phyloP scores from a whole-genome alignment of 2,113 vertebrate species.

The Embiotoca jacksoni region DNA sequence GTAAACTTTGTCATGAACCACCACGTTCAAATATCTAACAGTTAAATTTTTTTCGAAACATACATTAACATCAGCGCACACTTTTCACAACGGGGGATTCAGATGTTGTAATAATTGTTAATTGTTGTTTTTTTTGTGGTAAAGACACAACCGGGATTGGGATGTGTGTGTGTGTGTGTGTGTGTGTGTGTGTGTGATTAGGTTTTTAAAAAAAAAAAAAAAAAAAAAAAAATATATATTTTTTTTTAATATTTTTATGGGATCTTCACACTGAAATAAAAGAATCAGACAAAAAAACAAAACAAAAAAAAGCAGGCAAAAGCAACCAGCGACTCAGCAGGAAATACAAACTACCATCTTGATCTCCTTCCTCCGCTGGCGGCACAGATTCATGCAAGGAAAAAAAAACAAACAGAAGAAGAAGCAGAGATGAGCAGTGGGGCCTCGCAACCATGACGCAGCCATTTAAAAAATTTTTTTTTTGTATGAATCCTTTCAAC shows the following conservation, averaged over 20 bases:
- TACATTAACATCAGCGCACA: conserved; percentile 38
- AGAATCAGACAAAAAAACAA: conserved; percentile 36
- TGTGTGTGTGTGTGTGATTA: conserved; percentile 47
- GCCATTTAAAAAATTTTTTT: no score
- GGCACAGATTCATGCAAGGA: conserved; percentile 79
- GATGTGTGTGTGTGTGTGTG: conserved; percentile 6
- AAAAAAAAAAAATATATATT: no score
- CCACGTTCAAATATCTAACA: conserved; percentile 28
- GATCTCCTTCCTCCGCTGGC: conserved; percentile 81
- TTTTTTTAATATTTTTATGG: conserved; percentile 4
- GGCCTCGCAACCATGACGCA: conserved; percentile 43
- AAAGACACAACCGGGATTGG: conserved; percentile 33
- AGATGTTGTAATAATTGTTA: conserved; percentile 61
- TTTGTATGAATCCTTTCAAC: conserved; percentile 62
- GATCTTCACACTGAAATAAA: conserved; percentile 57
- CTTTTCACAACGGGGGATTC: conserved; percentile 39
- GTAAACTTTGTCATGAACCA: conserved; percentile 37
- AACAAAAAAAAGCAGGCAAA: conserved; percentile 67
- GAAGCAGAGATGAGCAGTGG: conserved; percentile 76
- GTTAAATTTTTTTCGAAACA: conserved; percentile 35
- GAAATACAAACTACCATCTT: conserved; percentile 84
- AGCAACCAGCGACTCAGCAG: conserved; percentile 68
- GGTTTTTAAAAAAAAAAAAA: conserved; percentile 1
- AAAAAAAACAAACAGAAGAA: conserved; percentile 50
- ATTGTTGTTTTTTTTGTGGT: conserved; percentile 45